Evolutionary conservation across 2,113 vertebrate species (phyloP), one percentile per base, ranked within the genome.

Genomic region (Oxyura jamaicensis): DNA sequence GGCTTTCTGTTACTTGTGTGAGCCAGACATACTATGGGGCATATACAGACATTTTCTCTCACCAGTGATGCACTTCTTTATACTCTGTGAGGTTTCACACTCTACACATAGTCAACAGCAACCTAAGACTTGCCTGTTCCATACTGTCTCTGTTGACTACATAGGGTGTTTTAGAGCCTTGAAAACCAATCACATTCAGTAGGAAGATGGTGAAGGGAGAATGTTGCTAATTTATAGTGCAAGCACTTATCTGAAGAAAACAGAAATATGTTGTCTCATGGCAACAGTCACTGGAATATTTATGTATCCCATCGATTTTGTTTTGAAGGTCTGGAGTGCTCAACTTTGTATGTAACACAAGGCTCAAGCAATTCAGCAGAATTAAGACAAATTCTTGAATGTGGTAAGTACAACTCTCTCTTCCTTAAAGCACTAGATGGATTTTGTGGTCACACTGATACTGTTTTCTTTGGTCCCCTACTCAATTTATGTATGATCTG

Each of bases 331-430:
- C 96, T 99, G 94, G 99, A 99, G 85, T 99, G 98, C 97, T 98
- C 99, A 28, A 98, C 99, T 53, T 97, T 99, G 26, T 99, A 99
- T 93, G 98, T 98, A 95, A 98, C 98, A 46, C 99, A 98, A 93
- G 98, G 98, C 65, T 98, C 98, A 79, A 98, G 98, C 82, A 98
- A 93, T 36, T 93, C 97, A 26, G 96, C 98, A 28, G 99, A 99
- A 94, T 97, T 99, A 95, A 98, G 98, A 91, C 99, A 99, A 96
- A 99, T 98, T 96, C 98, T 99, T 94, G 99, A 99, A 58, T 97
- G 97, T 95, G 99, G 99, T 99, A 97, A 96, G 98, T 98, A 69
- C 55, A 83, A 39, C 44, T 91, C 15, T 91, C 15, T 90, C 46
- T 56, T 86, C 26, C 28, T 66, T 92, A 81, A 72, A 88, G 59